phyloP scores from a whole-genome alignment of 2,113 vertebrate genomes.

The Alligator sinensis region DNA sequence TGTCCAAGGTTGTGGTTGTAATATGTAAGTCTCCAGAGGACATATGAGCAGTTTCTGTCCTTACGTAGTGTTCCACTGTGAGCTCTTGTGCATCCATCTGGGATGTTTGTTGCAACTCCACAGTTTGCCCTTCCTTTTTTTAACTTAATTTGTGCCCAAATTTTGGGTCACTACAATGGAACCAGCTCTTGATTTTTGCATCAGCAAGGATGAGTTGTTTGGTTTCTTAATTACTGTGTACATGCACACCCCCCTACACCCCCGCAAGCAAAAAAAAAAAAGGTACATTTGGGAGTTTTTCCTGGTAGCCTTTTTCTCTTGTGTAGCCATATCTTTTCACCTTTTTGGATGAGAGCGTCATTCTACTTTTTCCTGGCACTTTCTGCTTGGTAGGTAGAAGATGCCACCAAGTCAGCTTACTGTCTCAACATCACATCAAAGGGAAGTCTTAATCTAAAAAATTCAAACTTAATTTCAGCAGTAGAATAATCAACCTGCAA shows the following conservation, averaged over 20 bases:
- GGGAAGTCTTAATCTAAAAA: slow-evolving; percentile 41
- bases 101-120: no score
- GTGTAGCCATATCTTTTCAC: background rate
- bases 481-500: slow-evolving; percentile 13
- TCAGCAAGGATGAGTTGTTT: background rate
- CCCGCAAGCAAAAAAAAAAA: background rate
- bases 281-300: background rate
- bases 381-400: background rate
- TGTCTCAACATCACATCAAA: background rate
- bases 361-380: background rate
- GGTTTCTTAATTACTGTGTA: background rate
- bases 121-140: background rate
- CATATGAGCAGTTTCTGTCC: background rate
- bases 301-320: background rate
- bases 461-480: slow-evolving; percentile 6
- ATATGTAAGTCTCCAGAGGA: background rate
- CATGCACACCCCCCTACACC: background rate
- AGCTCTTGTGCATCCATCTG: background rate
- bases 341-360: background rate
- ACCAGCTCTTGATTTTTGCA: background rate
- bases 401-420: no score
- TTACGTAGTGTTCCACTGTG: background rate
- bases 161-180: no score
- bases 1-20: background rate
- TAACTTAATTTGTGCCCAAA: background rate